Evolutionary conservation across 2,888 invertebrate genomes (phyloP).

Genomic region (Gymnoscelis rufifasciata): DNA sequence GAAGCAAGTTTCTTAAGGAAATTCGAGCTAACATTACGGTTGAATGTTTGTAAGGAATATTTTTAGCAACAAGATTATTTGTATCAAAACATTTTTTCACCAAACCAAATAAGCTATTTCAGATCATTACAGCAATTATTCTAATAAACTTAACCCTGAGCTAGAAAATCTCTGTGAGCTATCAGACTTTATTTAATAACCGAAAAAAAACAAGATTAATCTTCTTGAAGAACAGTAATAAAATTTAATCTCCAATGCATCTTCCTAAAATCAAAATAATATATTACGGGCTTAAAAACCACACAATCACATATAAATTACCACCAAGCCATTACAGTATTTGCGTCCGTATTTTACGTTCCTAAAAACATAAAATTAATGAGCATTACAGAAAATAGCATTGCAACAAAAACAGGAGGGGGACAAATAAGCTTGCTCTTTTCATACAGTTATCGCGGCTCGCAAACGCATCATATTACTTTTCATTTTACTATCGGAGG

Average conservation of each 20-base stretch:
- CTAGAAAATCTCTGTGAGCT: too few species aligned
- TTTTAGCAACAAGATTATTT: too few species aligned
- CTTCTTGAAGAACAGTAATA: neutral
- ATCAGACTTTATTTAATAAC: too few species aligned
- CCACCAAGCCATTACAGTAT: slow-evolving; percentile 15
- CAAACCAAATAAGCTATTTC: too few species aligned
- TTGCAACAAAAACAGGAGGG: slow-evolving; percentile 38
- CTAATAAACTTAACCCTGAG: too few species aligned
- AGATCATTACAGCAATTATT: too few species aligned
- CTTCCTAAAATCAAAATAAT: neutral
- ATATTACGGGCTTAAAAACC: slow-evolving; percentile 2
- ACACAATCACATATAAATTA: slow-evolving; percentile 13
- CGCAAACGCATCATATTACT: slow-evolving; percentile 72
- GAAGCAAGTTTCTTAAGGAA: neutral
- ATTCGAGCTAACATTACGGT: too few species aligned
- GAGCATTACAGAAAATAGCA: slow-evolving; percentile 18
- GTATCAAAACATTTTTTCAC: too few species aligned
- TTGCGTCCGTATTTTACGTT: slow-evolving; percentile 10
- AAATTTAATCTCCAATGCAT: neutral
- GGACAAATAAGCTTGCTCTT: slow-evolving; percentile 57
- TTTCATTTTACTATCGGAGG: slow-evolving; percentile 68
- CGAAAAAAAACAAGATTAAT: neutral
- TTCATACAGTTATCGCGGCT: slow-evolving; percentile 64
- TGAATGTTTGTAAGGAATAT: too few species aligned
- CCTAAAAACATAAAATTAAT: slow-evolving; percentile 21